Evolutionary conservation across 2,797 vertebrate species (phyloP).

Genomic region (Ambastaia sidthimunki): DNA sequence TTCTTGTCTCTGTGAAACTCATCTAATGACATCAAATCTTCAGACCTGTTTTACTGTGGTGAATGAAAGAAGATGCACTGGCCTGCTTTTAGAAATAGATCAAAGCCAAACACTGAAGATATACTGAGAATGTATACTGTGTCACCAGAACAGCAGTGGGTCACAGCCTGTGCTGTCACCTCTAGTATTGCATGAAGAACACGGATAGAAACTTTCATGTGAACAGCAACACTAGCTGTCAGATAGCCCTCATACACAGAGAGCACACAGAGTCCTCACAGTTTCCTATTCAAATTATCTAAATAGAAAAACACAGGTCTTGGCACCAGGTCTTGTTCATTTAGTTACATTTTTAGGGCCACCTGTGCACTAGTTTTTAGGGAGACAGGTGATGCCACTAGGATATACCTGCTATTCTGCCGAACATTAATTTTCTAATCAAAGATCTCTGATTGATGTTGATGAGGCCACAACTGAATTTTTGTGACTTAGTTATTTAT

Average conservation of each 20-base stretch:
- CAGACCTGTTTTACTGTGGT: neutral
- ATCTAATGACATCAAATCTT: neutral
- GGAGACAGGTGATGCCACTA: no score
- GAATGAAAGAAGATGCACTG: neutral
- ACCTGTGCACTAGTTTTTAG: neutral
- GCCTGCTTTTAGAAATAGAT: conserved; percentile 28
- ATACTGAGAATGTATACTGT: neutral
- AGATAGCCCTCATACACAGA: neutral
- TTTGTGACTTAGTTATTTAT: neutral
- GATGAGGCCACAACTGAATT: neutral
- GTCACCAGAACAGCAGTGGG: conserved; percentile 2
- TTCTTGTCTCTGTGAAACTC: neutral
- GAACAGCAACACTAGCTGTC: conserved; percentile 10
- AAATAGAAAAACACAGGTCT: neutral
- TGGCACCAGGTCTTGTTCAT: neutral
- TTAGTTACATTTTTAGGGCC: neutral
- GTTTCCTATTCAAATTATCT: conserved; percentile 5
- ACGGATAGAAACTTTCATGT: conserved; percentile 9
- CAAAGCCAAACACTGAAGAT: neutral
- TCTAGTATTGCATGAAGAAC: neutral
- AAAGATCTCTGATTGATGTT: no score
- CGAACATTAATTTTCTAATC: neutral
- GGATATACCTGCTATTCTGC: neutral
- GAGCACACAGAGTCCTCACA: neutral
- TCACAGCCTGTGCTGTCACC: neutral